Base-by-base conservation (phyloP, 2,113 vertebrate genomes). In the Paedocypris sp. region DNA sequence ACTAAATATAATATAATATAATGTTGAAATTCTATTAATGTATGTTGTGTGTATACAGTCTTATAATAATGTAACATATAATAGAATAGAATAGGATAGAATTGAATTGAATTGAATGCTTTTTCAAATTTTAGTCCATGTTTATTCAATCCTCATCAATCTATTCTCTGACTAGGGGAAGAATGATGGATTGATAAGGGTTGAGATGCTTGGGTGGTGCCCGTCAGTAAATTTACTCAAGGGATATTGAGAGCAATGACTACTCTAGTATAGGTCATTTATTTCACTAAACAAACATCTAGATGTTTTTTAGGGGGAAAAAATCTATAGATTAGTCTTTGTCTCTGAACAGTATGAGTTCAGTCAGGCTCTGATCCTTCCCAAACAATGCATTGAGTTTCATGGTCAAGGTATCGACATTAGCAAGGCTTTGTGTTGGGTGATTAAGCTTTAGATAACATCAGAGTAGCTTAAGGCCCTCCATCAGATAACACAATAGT, bases 391-490 rank as follows among this genome's bases (percentile, higher is more conserved):
- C 19, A 33, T 8, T 12, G 23, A 56, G 49, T 62, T 52, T 11
- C 12, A 33, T 46, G 25, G 49, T 6, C 31, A 22, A 45, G 42
- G 13, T 50, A 38, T 53, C 25, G 45, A 66, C 58, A 42, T 28
- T 13, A 45, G 18, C 22, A 32, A 33, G 43, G 49, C 35, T 62
- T 33, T 48, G 31, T 51, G 20, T 26, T 4, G 31, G 13, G 18
- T 60, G 23, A 29, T 58, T 68, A 52, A 47, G 35, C 28, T n/a
- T 50, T 41, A 48, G 35, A 46, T 38, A 51, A 64, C 54, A 28
- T 36, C 29, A 39, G 39, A 26, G 32, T 66, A 58, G 19, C 28
- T 42, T 41, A 19, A 18, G 15, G 7, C 49, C 1, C 28, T 6
- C 7, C n/a, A 16, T 29, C 8, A 5, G 4, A 11, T 29, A n/a